Conservation (phyloP, 1,140 invertebrate species). For the Trichomalopsis sarcophagae region DNA sequence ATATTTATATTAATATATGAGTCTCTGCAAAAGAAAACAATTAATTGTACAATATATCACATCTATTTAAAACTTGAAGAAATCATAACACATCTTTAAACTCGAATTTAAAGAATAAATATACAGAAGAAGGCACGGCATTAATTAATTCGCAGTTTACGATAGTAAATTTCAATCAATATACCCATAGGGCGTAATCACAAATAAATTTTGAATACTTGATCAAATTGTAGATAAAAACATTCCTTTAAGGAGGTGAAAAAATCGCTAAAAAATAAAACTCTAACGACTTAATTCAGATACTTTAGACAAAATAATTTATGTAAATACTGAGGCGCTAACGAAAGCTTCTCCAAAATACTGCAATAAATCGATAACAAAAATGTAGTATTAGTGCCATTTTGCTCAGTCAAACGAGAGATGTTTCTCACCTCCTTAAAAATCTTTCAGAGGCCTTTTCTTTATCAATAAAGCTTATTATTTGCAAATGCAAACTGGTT, state of each 20-base stretch:
- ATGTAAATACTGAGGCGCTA: not conserved
- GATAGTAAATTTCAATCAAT: no score
- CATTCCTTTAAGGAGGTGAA: not conserved
- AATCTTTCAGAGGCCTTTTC: not conserved
- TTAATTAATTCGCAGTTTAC: not conserved
- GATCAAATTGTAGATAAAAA: not conserved
- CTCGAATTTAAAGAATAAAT: not conserved
- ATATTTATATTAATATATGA: conserved; percentile 1
- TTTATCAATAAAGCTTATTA: not conserved
- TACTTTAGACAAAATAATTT: not conserved
- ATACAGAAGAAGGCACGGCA: not conserved
- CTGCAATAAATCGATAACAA: not conserved
- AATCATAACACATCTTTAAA: not conserved
- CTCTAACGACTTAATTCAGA: not conserved
- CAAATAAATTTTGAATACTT: no score
- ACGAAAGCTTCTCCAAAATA: not conserved
- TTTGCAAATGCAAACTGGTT: not conserved
- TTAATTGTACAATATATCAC: conserved; percentile 31
- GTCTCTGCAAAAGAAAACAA: conserved; percentile 3
- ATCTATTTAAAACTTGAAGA: conserved; percentile 31
- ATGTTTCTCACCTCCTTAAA: conserved; percentile 1
- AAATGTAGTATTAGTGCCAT: not conserved
- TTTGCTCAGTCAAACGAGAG: not conserved
- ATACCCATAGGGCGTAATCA: no score
- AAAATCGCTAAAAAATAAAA: not conserved